Base-by-base conservation (phyloP, 2,113 vertebrate genomes). In the Odocoileus hemionus region DNA sequence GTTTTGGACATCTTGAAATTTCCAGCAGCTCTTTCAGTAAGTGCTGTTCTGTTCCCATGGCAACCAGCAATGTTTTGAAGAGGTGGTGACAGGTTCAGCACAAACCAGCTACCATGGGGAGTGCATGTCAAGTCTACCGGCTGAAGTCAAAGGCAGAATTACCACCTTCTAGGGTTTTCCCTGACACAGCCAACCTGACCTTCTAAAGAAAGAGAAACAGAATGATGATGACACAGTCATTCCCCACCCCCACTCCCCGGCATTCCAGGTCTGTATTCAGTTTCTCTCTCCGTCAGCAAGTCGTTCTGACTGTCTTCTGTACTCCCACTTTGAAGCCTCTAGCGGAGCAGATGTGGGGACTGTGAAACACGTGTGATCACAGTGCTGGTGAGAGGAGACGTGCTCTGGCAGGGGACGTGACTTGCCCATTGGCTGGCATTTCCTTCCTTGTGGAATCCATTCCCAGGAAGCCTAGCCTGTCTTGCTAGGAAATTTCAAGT, bases 1-100 rank as follows among this genome's bases (percentile, higher is more conserved):
- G 70, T 43, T 97, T 70, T 76, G 95, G 97, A 96, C 95, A 88
- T 86, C 87, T 95, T 91, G 98, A 95, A 76, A 96, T 95, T 94
- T 76, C 79, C 82, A 96, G 92, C 87, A 95, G 97, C 92, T 95
- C 94, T 64, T 85, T 33, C 89, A 23, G 47, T 7, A 0, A 39
- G 70, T 13, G 97, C 96, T 80, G 93, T 57, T 25, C 6, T 2
- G 94, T 98, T 97, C 50, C 97, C 95, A 80, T 93, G 96, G 98
- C 86, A 97, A 97, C 97, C 87, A 78, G 95, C 60, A 28, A 47
- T 61, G 92, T 88, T 97, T 92, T 60, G 90, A 95, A 78, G 92
- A 97, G 97, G 94, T 36, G 33, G 87, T 92, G 94, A 94, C 87
- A 94, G 96, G 96, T 87, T 58, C 43, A 6, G 58, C n/a, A 30